phyloP scores from a whole-genome alignment of 92 coral and sea anemone genomes.

The Paragorgia papillata region DNA sequence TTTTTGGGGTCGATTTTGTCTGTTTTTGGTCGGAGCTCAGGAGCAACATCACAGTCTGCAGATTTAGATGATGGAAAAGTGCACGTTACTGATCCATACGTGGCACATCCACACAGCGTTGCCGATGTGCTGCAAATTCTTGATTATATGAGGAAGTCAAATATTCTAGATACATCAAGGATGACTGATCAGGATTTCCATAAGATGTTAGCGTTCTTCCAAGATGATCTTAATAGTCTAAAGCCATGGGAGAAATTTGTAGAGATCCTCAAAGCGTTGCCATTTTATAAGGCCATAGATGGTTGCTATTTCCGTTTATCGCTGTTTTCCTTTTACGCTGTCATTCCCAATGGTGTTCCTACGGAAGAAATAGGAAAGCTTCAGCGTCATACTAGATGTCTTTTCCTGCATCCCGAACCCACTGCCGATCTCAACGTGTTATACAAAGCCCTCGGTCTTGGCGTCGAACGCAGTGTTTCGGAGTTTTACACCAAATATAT shows the following conservation, averaged over 20 bases:
- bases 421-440: not conserved
- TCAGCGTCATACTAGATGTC: conserved; percentile 10
- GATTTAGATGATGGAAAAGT: no score
- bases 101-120: conserved; percentile 31
- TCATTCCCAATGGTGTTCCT: conserved; percentile 39
- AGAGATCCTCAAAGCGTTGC: conserved; percentile 26
- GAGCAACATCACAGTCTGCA: no score
- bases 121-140: conserved; percentile 25
- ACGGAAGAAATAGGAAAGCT: conserved; percentile 24
- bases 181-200: conserved; percentile 24
- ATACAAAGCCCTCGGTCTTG: conserved; percentile 1
- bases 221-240: conserved; percentile 47
- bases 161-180: not conserved
- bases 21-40: no score
- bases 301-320: conserved; percentile 28
- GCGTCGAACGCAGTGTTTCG: conserved; percentile 1
- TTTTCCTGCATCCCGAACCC: conserved; percentile 18
- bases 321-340: conserved; percentile 8
- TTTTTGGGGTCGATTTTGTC: no score
- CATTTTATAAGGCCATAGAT: conserved; percentile 39
- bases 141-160: conserved; percentile 3
- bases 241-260: conserved; percentile 46
- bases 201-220: conserved; percentile 28
- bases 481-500: conserved; percentile 75
- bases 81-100: not conserved